Percentiles rank a stretch among this genome's conserved stretches.
phyloP scores from a whole-genome alignment of 2,888 invertebrate genomes.

The Tipula vernalis region DNA sequence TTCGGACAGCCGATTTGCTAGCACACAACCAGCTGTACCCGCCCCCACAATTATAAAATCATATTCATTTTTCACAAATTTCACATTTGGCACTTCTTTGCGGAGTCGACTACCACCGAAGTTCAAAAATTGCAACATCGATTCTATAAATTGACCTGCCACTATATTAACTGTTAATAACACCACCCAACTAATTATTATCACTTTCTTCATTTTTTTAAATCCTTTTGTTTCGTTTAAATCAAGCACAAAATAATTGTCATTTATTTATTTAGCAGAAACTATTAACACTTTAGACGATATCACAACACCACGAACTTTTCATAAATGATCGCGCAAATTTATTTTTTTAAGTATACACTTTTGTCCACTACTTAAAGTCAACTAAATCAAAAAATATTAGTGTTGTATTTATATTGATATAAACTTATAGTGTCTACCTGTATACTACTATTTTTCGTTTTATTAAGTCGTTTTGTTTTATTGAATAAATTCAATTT shows the following conservation, averaged over 20 bases:
- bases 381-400: neutral
- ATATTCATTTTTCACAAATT: slow-evolving; percentile 38
- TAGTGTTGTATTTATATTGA: neutral
- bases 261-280: neutral
- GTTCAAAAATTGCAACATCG: slow-evolving; percentile 28
- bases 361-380: neutral
- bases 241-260: neutral
- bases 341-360: neutral
- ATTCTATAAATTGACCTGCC: slow-evolving; percentile 18
- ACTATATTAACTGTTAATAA: neutral
- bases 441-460: neutral
- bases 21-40: slow-evolving; percentile 64
- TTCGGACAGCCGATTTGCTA: slow-evolving; percentile 62
- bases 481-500: neutral
- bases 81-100: slow-evolving; percentile 20
- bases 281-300: neutral
- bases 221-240: neutral
- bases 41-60: slow-evolving; percentile 71
- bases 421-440: neutral
- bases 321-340: neutral
- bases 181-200: neutral
- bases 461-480: neutral
- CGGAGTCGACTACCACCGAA: slow-evolving; percentile 23
- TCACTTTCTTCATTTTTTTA: neutral
- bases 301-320: neutral